These are phyloP conservation scores for Otolemur garnettii DNA, from an alignment of 2,113 vertebrate species.

Conservation along the genomic window DNA sequence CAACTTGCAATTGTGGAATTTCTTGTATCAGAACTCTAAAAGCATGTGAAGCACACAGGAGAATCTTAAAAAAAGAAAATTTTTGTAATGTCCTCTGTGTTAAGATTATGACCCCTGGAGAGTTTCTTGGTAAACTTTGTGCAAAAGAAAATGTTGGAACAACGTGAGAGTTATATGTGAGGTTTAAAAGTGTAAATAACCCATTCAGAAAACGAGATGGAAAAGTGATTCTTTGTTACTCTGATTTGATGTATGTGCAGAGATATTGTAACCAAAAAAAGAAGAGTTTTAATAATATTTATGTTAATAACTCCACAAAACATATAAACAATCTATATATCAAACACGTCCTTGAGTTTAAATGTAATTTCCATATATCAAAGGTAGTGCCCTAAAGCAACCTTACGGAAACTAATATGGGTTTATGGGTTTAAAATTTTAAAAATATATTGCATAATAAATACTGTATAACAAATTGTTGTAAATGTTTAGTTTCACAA, in stretches of 20 bases:
- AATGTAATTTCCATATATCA: conserved; percentile 12
- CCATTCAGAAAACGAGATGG: background rate
- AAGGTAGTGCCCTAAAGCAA: conserved; percentile 14
- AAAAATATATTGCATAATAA: conserved; percentile 52
- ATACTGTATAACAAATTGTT: conserved; percentile 6
- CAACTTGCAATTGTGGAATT: conserved; percentile 40
- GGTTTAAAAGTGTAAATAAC: background rate
- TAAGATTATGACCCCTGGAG: background rate
- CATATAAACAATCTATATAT: background rate
- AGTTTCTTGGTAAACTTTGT: background rate
- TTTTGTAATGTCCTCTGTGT: conserved; percentile 23
- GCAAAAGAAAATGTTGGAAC: conserved; percentile 28
- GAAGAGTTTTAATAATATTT: conserved; percentile 46
- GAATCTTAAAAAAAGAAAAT: conserved; percentile 2
- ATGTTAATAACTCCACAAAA: conserved; percentile 45
- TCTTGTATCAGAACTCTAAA: conserved; percentile 24
- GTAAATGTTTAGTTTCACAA: conserved; percentile 55
- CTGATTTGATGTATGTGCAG: background rate
- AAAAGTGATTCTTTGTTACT: background rate
- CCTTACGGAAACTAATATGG: conserved; percentile 30
- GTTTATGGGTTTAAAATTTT: conserved; percentile 41
- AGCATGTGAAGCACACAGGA: conserved; percentile 32
- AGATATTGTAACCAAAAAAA: conserved; percentile 1
- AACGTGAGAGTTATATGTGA: background rate
- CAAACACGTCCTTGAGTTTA: background rate